A percentile compares a stretch with the other conserved stretches of the same genome.
Conservation (phyloP, 2,888 invertebrate species). For the Seladonia tumulorum region DNA sequence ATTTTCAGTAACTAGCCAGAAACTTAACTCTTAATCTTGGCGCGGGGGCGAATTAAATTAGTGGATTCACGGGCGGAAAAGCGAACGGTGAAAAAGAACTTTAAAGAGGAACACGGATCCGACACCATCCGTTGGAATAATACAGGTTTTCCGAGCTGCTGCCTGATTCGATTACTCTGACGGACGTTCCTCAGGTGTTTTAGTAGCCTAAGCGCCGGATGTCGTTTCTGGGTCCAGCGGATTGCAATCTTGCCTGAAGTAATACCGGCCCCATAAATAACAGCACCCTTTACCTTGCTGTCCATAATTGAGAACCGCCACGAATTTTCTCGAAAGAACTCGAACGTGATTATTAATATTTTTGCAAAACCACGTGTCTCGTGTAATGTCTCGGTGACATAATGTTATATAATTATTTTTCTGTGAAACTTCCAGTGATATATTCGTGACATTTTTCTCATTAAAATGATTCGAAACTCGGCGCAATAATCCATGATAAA, state of each 20-base stretch:
- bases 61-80: not conserved
- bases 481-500: no score
- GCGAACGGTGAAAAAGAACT: not conserved
- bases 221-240: not conserved
- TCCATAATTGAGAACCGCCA: not conserved
- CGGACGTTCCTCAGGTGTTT: not conserved
- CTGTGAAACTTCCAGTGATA: no score
- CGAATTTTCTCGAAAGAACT: not conserved
- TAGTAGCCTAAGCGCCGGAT: not conserved
- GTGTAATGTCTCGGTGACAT: no score
- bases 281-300: not conserved
- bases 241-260: not conserved
- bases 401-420: no score
- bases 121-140: not conserved
- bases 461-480: no score
- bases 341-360: no score
- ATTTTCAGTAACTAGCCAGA: slow-evolving; percentile 5
- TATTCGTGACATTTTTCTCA: no score
- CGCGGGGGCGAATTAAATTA: not conserved
- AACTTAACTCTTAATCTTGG: slow-evolving; percentile 6
- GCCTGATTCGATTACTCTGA: not conserved
- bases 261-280: not conserved
- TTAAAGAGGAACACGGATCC: not conserved
- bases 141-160: not conserved
- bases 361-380: no score